Evolutionary conservation across 1,140 invertebrate species (phyloP).

Genomic region (Atopsyche davidsoni): DNA sequence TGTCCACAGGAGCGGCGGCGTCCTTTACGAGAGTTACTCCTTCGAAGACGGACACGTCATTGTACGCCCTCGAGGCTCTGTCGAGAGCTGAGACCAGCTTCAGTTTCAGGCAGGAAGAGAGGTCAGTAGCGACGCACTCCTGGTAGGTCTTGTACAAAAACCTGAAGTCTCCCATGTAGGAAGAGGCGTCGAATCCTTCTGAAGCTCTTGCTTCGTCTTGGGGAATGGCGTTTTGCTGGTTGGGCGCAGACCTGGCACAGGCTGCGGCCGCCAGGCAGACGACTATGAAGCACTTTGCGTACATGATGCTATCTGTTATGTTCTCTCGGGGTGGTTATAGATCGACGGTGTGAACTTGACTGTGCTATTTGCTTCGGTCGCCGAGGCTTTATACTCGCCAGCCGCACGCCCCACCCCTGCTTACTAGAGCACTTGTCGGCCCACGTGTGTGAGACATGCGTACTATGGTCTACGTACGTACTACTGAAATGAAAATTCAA

Average conservation of each 20-base stretch:
- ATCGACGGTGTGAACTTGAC: constrained; percentile 23
- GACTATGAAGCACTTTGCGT: constrained; percentile 39
- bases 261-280: constrained; percentile 40
- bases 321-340: constrained; percentile 14
- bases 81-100: constrained; percentile 69
- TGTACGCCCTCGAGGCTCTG: constrained; percentile 55
- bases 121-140: constrained; percentile 63
- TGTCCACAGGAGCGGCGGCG: constrained; percentile 37
- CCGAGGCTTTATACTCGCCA: constrained; percentile 23
- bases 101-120: constrained; percentile 68
- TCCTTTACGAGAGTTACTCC: constrained; percentile 66
- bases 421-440: constrained; percentile 13
- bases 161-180: constrained; percentile 41
- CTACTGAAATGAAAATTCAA: too few species aligned
- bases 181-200: constrained; percentile 34
- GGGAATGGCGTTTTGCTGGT: constrained; percentile 38
- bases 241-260: constrained; percentile 38
- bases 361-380: constrained; percentile 19
- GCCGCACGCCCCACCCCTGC: constrained; percentile 13
- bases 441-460: too few species aligned
- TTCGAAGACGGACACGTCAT: constrained; percentile 58
- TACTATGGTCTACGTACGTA: too few species aligned
- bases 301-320: constrained; percentile 16
- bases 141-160: constrained; percentile 56
- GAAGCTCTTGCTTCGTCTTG: constrained; percentile 38